Conservation (phyloP, 2,797 vertebrate genomes). For the Acropternis orthonyx region DNA sequence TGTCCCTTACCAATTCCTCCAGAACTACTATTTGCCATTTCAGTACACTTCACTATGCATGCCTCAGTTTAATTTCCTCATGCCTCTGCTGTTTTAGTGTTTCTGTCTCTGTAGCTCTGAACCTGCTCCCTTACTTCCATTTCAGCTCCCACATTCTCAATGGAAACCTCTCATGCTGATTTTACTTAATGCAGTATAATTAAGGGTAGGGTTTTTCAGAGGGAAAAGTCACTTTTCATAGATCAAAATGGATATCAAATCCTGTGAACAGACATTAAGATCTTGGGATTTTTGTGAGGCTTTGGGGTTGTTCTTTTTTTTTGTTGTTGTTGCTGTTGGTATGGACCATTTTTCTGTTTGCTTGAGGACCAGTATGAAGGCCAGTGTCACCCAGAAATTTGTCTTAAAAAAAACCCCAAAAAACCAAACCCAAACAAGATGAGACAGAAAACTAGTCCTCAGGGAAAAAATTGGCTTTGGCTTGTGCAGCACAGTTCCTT, state of each 20-base stretch:
- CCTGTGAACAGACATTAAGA: not conserved
- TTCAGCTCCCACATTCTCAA: slow-evolving; percentile 40
- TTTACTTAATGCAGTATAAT: slow-evolving; percentile 40
- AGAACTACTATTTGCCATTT: slow-evolving; percentile 12
- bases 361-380: not conserved
- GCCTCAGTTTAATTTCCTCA: not conserved
- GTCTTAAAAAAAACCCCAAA: not conserved
- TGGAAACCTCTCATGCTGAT: slow-evolving; percentile 20
- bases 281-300: not conserved
- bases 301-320: not conserved
- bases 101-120: slow-evolving; percentile 27
- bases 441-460: not conserved
- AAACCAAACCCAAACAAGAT: not conserved
- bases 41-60: not conserved
- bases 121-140: slow-evolving; percentile 11
- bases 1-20: not conserved
- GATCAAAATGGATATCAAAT: not conserved
- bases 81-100: not conserved
- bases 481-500: not conserved
- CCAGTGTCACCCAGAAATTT: not conserved
- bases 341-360: not conserved
- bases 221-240: not conserved
- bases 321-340: not conserved
- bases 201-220: not conserved
- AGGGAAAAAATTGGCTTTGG: not conserved